phyloP scores from a whole-genome alignment of 2,888 invertebrate genomes.

The Drosophila neutralis region DNA sequence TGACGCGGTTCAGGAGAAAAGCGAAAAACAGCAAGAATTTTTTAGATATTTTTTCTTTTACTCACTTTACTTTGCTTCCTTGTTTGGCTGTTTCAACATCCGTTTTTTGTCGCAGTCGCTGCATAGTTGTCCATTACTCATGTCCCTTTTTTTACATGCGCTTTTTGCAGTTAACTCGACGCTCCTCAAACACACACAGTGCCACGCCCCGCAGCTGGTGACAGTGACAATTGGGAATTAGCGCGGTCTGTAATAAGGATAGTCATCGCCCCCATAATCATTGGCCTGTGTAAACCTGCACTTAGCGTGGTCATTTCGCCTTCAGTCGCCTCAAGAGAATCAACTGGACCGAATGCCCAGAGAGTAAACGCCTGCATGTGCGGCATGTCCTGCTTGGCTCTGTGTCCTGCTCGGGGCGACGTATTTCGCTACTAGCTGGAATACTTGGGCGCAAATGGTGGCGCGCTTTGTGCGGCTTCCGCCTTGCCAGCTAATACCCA shows the following conservation, averaged over 20 bases:
- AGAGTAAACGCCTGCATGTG: conserved; percentile 31
- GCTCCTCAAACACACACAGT: conserved; percentile 1
- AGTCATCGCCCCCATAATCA: conserved; percentile 74
- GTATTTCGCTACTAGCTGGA: conserved; percentile 44
- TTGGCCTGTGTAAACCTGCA: conserved; percentile 82
- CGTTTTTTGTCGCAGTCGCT: conserved; percentile 51
- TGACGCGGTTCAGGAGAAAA: conserved; percentile 22
- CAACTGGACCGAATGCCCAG: conserved; percentile 20
- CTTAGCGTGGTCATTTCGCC: conserved; percentile 81
- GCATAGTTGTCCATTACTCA: conserved; percentile 38
- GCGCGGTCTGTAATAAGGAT: conserved; percentile 80
- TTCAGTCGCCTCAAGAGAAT: conserved; percentile 37
- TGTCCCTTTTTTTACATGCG: conserved; percentile 49
- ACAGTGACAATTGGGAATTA: conserved; percentile 79
- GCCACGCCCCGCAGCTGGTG: conserved; percentile 39
- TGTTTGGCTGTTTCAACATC: conserved; percentile 73
- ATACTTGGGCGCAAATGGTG: conserved; percentile 75
- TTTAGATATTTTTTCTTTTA: conserved; percentile 59
- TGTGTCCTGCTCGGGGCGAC: conserved; percentile 21
- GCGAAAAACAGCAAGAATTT: conserved; percentile 36
- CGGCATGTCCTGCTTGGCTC: conserved; percentile 6
- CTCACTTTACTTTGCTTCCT: conserved; percentile 58
- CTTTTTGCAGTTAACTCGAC: conserved; percentile 48
- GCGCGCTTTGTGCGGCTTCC: conserved; percentile 75
- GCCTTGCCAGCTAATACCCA: conserved; percentile 77